Conservation (phyloP, 2,113 vertebrate genomes). For the Sebastes schlegelii region DNA sequence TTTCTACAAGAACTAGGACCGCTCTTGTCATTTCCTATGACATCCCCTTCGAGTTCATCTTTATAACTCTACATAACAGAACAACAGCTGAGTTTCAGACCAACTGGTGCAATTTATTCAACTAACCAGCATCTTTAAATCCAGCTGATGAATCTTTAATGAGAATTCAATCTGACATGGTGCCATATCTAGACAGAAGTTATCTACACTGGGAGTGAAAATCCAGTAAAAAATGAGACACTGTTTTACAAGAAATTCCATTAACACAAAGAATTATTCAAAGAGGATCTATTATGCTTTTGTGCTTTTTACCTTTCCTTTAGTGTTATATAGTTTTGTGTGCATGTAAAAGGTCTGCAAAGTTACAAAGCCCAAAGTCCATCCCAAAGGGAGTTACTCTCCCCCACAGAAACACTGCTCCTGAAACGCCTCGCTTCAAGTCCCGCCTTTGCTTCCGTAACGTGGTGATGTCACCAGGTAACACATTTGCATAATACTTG, state of each 20-base stretch:
- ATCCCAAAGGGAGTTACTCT: too few relatives aligned
- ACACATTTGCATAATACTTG: too few relatives aligned
- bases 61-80: background rate
- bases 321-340: too few relatives aligned
- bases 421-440: too few relatives aligned
- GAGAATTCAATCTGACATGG: background rate
- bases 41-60: background rate
- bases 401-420: too few relatives aligned
- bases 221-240: background rate
- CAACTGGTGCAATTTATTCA: background rate
- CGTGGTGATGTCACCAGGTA: too few relatives aligned
- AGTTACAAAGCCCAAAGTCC: too few relatives aligned
- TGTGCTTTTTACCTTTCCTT: too few relatives aligned
- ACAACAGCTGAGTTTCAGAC: background rate
- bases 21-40: too few relatives aligned
- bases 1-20: background rate
- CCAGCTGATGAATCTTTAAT: background rate
- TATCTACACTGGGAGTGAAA: background rate
- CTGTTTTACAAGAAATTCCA: background rate
- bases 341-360: too few relatives aligned
- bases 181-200: background rate
- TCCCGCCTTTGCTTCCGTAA: too few relatives aligned
- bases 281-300: too few relatives aligned
- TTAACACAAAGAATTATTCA: background rate
- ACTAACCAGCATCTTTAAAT: background rate